These are phyloP conservation scores for Helicoverpa armigera DNA, from an alignment of 1,140 invertebrate genomes.

Conservation along the genomic window DNA sequence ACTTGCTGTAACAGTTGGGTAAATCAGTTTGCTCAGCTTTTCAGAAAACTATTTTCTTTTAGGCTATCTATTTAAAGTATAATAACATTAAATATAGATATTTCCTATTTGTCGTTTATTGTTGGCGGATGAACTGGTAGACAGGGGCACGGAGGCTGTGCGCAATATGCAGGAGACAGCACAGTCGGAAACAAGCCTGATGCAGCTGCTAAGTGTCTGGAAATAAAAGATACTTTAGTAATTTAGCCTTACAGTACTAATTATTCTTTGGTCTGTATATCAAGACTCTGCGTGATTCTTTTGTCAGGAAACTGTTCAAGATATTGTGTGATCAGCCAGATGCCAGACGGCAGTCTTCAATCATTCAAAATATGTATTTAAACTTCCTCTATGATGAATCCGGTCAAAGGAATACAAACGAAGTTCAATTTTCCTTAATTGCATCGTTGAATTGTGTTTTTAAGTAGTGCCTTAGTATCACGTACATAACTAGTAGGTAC, in stretches of 20 bases:
- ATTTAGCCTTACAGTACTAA: no score
- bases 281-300: no score
- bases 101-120: constrained; percentile 50
- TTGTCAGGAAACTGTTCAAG: no score
- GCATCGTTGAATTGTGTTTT: no score
- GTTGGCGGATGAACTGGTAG: constrained; percentile 68
- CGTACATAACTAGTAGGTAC: no score
- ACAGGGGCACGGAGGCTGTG: constrained; percentile 72
- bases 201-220: constrained; percentile 79
- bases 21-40: not conserved
- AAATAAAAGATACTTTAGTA: constrained; percentile 41
- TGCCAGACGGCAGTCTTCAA: not conserved
- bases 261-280: no score
- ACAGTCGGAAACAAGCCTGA: constrained; percentile 78
- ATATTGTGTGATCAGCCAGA: no score
- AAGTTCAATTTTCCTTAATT: no score
- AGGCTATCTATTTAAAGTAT: not conserved
- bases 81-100: not conserved
- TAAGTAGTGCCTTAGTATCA: no score
- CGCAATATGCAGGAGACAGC: constrained; percentile 67
- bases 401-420: no score
- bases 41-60: not conserved
- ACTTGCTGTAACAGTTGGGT: not conserved
- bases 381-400: no score
- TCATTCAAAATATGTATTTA: no score